Evolutionary conservation across 2,113 vertebrate species (phyloP).

Genomic region (Notothenia rossii): DNA sequence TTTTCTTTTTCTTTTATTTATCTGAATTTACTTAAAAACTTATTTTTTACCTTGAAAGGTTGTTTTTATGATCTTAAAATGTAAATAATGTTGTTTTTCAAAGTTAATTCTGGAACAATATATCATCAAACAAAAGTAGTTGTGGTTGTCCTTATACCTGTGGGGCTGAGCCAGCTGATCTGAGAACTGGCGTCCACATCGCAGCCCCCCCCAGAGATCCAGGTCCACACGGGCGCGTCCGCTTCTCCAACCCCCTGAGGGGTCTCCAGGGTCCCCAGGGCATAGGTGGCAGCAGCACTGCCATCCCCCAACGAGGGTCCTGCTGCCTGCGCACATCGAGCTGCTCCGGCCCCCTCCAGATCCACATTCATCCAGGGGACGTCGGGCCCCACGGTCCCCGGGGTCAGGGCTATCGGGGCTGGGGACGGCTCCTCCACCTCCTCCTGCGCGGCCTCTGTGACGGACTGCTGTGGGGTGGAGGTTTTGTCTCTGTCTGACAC

Average conservation of each 20-base stretch:
- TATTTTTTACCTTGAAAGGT: too few relatives aligned
- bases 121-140: neutral
- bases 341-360: constrained; percentile 86
- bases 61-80: neutral
- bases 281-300: constrained; percentile 81
- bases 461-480: constrained; percentile 12
- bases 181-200: constrained; percentile 84
- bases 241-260: constrained; percentile 82
- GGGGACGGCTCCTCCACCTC: constrained; percentile 35
- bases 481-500: constrained; percentile 78
- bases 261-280: constrained; percentile 84
- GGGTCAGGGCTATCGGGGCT: constrained; percentile 40
- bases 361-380: constrained; percentile 94
- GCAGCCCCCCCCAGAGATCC: constrained; percentile 93
- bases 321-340: constrained; percentile 38
- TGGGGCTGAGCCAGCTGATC: constrained; percentile 89
- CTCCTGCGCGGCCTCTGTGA: constrained; percentile 50
- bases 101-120: neutral
- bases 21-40: neutral
- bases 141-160: constrained; percentile 60
- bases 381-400: constrained; percentile 54
- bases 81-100: neutral
- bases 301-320: constrained; percentile 17
- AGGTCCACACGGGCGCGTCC: constrained; percentile 89
- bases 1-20: neutral